Percentiles rank a stretch among this genome's conserved stretches.
phyloP scores from a whole-genome alignment of 1,140 invertebrate species.

The Rhagoletis zephyria region DNA sequence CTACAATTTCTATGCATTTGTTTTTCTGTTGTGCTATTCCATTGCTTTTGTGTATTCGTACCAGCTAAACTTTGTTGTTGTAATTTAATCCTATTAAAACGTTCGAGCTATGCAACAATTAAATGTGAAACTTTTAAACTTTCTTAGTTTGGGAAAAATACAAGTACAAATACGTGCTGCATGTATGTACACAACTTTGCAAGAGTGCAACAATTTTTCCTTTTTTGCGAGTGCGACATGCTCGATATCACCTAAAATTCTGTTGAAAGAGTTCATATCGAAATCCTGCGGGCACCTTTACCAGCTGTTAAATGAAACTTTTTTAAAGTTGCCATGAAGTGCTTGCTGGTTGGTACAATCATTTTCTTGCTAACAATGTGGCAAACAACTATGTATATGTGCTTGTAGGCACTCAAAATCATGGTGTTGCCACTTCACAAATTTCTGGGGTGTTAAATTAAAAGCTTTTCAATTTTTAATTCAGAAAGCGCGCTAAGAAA shows the following conservation, averaged over 20 bases:
- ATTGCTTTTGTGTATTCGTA: background rate
- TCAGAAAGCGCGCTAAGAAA: background rate
- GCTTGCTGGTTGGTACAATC: constrained; percentile 33
- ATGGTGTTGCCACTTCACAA: background rate
- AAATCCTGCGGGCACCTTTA: constrained; percentile 33
- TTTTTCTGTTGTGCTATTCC: background rate
- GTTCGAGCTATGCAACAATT: constrained; percentile 42
- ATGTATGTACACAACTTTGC: background rate
- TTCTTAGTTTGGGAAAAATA: background rate
- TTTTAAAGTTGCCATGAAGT: constrained; percentile 29
- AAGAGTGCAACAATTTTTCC: background rate
- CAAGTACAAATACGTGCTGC: background rate
- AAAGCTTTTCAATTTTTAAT: constrained; percentile 49
- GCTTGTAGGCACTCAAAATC: background rate
- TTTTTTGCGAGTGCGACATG: background rate
- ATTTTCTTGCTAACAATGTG: constrained; percentile 32
- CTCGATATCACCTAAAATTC: background rate
- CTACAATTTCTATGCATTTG: background rate
- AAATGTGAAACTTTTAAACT: constrained; percentile 38
- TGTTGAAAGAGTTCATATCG: constrained; percentile 36
- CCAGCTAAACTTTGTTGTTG: constrained; percentile 36
- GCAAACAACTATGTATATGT: background rate
- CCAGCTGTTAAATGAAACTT: constrained; percentile 22
- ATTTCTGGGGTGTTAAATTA: constrained; percentile 22
- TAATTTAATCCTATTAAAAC: constrained; percentile 37